A percentile compares a stretch with the other conserved stretches of the same genome.
These are phyloP conservation scores for Odontesthes bonariensis DNA, from an alignment of 2,113 vertebrate genomes.

Conservation along the genomic window DNA sequence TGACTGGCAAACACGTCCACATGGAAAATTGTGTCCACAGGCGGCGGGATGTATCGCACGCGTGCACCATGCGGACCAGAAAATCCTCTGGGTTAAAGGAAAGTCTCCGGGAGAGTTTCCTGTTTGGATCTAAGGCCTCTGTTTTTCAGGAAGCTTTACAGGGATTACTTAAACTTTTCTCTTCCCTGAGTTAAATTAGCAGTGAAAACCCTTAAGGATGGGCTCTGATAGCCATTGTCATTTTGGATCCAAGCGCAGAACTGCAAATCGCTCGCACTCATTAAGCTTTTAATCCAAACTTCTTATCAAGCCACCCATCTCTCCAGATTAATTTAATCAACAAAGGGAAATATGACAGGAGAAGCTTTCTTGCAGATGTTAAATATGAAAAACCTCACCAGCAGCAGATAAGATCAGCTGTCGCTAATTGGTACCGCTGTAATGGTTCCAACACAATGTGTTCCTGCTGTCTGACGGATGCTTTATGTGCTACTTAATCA, in stretches of 20 bases:
- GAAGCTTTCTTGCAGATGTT: neutral
- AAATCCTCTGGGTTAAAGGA: constrained; percentile 7
- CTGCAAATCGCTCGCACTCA: neutral
- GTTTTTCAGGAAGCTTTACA: constrained; percentile 50
- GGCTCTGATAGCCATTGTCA: neutral
- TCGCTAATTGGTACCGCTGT: neutral
- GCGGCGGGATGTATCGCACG: neutral
- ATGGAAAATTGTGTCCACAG: constrained; percentile 6
- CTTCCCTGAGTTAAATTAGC: constrained; percentile 9
- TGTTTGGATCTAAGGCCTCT: constrained; percentile 43
- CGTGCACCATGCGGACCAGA: constrained; percentile 14
- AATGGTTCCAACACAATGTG: neutral
- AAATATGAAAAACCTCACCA: neutral
- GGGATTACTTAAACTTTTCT: constrained; percentile 28
- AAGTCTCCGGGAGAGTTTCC: constrained; percentile 45
- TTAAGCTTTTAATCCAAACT: neutral
- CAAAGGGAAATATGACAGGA: neutral
- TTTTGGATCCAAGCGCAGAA: neutral
- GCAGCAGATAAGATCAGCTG: neutral
- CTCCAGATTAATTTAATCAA: neutral
- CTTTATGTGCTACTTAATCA: neutral
- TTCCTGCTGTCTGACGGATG: neutral
- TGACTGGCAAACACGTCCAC: neutral
- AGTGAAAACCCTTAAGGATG: neutral
- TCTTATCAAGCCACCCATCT: neutral